Conservation (phyloP, 2,797 vertebrate species). For the Chelidonichthys spinosus region DNA sequence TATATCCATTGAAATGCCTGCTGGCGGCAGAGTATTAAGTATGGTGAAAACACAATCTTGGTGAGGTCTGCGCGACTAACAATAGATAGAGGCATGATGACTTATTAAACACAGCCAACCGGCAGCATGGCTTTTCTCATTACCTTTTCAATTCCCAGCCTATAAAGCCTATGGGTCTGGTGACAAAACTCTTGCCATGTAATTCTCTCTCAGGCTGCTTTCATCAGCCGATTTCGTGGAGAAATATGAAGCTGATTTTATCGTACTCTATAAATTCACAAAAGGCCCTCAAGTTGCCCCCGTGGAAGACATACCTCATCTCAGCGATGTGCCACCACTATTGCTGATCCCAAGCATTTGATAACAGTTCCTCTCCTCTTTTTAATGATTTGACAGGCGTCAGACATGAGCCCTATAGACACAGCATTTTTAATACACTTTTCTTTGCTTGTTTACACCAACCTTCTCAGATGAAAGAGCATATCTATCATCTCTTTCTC, state of each 20-base stretch:
- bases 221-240: slow-evolving; percentile 84
- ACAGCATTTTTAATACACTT: slow-evolving; percentile 80
- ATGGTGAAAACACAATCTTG: slow-evolving; percentile 73
- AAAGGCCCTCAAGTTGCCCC: slow-evolving; percentile 86
- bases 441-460: slow-evolving; percentile 88
- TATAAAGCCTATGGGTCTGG: slow-evolving; percentile 78
- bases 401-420: slow-evolving; percentile 84
- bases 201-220: slow-evolving; percentile 83
- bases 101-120: slow-evolving; percentile 85
- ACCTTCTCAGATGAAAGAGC: slow-evolving; percentile 82
- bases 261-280: slow-evolving; percentile 86
- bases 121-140: slow-evolving; percentile 84
- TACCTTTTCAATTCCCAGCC: slow-evolving; percentile 81
- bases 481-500: slow-evolving; percentile 70
- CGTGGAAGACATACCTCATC: slow-evolving; percentile 84
- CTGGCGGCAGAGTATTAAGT: slow-evolving; percentile 75
- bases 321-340: slow-evolving; percentile 81
- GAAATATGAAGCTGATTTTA: slow-evolving; percentile 88
- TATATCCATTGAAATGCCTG: slow-evolving; percentile 77
- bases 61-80: slow-evolving; percentile 73
- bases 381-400: slow-evolving; percentile 88
- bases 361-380: slow-evolving; percentile 87
- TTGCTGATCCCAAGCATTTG: slow-evolving; percentile 87
- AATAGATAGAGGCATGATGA: slow-evolving; percentile 83
- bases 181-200: slow-evolving; percentile 84